Conservation (phyloP, 2,888 invertebrate species). For the Prosopocoilus inquinatus region DNA sequence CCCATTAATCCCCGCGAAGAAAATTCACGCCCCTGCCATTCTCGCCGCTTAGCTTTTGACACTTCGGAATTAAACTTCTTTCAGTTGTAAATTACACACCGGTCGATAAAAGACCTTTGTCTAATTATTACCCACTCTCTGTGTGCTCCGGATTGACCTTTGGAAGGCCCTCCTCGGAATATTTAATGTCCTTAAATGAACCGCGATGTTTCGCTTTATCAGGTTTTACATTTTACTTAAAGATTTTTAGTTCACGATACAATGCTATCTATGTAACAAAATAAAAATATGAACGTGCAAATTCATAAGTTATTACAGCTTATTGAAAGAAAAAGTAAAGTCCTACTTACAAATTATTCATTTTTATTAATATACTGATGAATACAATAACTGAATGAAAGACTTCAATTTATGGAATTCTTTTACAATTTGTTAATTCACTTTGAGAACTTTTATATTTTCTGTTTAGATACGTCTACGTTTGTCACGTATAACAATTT, state of each 20-base stretch:
- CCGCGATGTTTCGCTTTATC: too few relatives aligned
- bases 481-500: too few relatives aligned
- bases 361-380: too few relatives aligned
- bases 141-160: background rate
- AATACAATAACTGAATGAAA: too few relatives aligned
- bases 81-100: constrained; percentile 24
- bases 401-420: too few relatives aligned
- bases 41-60: constrained; percentile 10
- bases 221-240: background rate
- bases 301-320: too few relatives aligned
- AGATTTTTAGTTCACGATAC: background rate
- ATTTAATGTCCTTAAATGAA: constrained; percentile 2
- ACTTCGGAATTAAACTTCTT: constrained; percentile 22
- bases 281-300: too few relatives aligned
- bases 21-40: background rate
- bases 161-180: background rate
- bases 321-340: too few relatives aligned
- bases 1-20: constrained; percentile 3
- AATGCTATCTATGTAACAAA: background rate
- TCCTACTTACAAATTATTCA: too few relatives aligned
- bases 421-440: too few relatives aligned
- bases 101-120: constrained; percentile 12
- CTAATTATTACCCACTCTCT: constrained; percentile 20
- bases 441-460: too few relatives aligned
- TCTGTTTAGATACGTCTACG: too few relatives aligned